A percentile compares a stretch with the other conserved stretches of the same genome.
Conservation (phyloP, 2,888 invertebrate species). For the Anoplius nigerrimus region DNA sequence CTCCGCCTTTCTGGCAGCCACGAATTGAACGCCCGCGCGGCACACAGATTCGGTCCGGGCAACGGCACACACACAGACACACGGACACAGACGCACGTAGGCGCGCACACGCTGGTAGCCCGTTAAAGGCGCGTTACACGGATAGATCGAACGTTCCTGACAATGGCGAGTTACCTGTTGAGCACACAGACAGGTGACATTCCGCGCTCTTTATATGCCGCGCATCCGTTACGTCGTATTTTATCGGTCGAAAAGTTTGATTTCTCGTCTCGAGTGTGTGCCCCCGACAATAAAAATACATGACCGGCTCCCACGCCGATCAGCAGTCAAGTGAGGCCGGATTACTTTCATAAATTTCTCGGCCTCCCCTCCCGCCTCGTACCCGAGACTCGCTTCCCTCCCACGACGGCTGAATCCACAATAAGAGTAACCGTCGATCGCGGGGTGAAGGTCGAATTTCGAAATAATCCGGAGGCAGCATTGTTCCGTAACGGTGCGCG, state of each 20-base stretch:
- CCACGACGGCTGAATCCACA: slow-evolving; percentile 1
- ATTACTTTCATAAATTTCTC: slow-evolving; percentile 71
- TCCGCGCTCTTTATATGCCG: slow-evolving; percentile 53
- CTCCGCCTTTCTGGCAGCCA: slow-evolving; percentile 27
- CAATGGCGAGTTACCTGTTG: slow-evolving; percentile 73
- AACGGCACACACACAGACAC: neutral
- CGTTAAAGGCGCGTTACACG: too few relatives aligned
- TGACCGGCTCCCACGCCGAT: slow-evolving; percentile 73
- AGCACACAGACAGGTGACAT: slow-evolving; percentile 73
- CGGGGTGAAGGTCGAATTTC: slow-evolving; percentile 17
- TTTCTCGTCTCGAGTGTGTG: slow-evolving; percentile 53
- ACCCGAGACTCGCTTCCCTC: neutral
- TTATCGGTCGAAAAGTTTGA: slow-evolving; percentile 73
- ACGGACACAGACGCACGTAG: slow-evolving; percentile 9
- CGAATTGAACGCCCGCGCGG: slow-evolving; percentile 33
- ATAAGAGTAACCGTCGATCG: slow-evolving; percentile 42
- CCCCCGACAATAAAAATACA: slow-evolving; percentile 61
- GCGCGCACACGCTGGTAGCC: too few relatives aligned
- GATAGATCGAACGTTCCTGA: slow-evolving; percentile 27
- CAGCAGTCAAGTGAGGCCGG: slow-evolving; percentile 71
- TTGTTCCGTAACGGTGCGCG: neutral
- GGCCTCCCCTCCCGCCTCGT: slow-evolving; percentile 37
- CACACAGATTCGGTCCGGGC: neutral
- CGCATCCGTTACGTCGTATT: slow-evolving; percentile 67
- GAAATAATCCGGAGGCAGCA: slow-evolving; percentile 42